Evolutionary conservation across 2,888 invertebrate genomes (phyloP), one percentile per base, ranked within the genome.

Genomic region (Thereva nobilitata): DNA sequence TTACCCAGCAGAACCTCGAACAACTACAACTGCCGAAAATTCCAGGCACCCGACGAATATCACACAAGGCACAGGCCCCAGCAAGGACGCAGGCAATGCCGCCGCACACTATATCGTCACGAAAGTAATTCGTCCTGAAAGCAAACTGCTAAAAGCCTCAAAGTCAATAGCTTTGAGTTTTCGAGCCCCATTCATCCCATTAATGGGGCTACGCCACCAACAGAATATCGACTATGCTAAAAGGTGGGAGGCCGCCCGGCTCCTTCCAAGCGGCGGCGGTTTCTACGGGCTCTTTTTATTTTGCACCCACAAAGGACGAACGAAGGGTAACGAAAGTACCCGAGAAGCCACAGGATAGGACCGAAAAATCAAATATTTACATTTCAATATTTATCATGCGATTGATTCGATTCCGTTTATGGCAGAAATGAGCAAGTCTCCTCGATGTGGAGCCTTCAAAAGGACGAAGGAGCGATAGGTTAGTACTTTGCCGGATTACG

Each of bases 311-410:
- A 23, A 23, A 23, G 23, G 23, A 23, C 23, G 23, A 23, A 23
- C 23, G 23, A 56, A 61, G 61, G 49, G 61, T 50, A 49, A 41
- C 10, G 41, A 38, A 50, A 23, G 50, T 40, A 6, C 49, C 50
- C 23, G 38, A 61, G 38, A 61, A 61, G 41, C 61, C 50, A n/a
- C 50, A 49, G 50, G 23, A 49, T 50, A 61, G 41, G 49, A 38
- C 61, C 57, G 38, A 42, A 23, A 68, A 68, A 68, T 59, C 68
- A 65, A 68, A 68, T 68, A 68, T 68, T 68, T 68, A 68, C 68
- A 65, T 68, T 68, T 59, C 64, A 68, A 68, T 68, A 68, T 68
- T 68, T 68, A 68, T 68, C 59, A 68, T 64, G 57, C 53, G 53
- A 68, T 65, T 68, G 64, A 68, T 68, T 68, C 56, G 64, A 50